phyloP scores from a whole-genome alignment of 1,140 invertebrate species.

The Artemia franciscana region DNA sequence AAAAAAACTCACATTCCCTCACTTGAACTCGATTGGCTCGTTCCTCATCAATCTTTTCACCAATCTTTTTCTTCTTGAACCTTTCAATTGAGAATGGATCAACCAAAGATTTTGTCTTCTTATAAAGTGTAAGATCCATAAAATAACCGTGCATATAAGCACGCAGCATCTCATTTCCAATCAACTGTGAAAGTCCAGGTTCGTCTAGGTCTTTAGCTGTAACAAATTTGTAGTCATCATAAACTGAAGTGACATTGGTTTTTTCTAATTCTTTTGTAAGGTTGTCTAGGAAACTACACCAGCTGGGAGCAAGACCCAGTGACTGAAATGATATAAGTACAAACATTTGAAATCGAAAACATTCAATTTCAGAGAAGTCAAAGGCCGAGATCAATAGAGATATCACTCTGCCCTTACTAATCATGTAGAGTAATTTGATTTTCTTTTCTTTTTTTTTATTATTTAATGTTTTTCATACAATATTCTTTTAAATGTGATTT shows the following conservation, averaged over 20 bases:
- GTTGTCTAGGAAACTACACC: conserved; percentile 90
- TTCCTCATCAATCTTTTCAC: conserved; percentile 63
- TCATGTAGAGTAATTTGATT: too few species aligned
- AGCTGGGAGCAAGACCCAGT: conserved; percentile 81
- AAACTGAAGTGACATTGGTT: conserved; percentile 44
- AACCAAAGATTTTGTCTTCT: conserved; percentile 66
- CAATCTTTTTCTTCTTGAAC: conserved; percentile 70
- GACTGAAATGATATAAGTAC: too few species aligned
- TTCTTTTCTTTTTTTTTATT: too few species aligned
- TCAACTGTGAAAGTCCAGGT: conserved; percentile 64
- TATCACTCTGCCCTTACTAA: too few species aligned
- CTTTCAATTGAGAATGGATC: conserved; percentile 86
- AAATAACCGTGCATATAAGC: conserved; percentile 99
- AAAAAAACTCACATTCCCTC: too few species aligned
- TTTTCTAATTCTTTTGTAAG: conserved; percentile 93
- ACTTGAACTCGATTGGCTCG: conserved; percentile 49
- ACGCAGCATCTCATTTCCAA: conserved; percentile 64
- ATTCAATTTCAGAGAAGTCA: too few species aligned
- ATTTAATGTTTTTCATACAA: too few species aligned
- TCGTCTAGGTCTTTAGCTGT: conserved; percentile 74
- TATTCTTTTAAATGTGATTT: too few species aligned
- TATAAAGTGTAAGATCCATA: conserved; percentile 75
- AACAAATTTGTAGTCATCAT: conserved; percentile 97
- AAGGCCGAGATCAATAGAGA: too few species aligned
- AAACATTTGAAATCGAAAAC: too few species aligned